Evolutionary conservation across 1,140 invertebrate genomes (phyloP).

Genomic region (Wiebesia pumilae): DNA sequence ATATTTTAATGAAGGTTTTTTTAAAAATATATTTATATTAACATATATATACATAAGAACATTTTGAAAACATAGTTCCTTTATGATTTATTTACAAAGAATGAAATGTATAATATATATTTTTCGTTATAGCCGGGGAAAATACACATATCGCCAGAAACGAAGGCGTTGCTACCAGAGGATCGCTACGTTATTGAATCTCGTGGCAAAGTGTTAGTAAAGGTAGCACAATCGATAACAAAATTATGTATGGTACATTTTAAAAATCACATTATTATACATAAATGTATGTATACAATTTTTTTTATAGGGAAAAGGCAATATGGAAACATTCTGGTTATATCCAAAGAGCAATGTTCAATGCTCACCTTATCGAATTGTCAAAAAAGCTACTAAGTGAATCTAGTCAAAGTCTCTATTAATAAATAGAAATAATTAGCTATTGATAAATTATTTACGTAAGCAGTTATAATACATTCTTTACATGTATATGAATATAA

Average conservation of each 20-base stretch:
- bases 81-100: not conserved
- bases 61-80: not conserved
- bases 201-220: conserved; percentile 83
- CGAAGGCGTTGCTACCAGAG: conserved; percentile 79
- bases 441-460: not conserved
- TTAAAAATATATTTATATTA: not conserved
- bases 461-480: not conserved
- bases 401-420: conserved; percentile 29
- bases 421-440: not conserved
- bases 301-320: conserved; percentile 85
- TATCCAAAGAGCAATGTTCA: conserved; percentile 71
- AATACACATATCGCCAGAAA: conserved; percentile 84
- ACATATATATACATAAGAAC: not conserved
- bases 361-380: not conserved
- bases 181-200: conserved; percentile 79
- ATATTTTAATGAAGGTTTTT: not conserved
- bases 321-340: conserved; percentile 91
- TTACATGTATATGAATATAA: not conserved
- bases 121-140: conserved; percentile 77
- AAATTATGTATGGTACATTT: not conserved
- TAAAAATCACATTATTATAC: not conserved
- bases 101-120: not conserved
- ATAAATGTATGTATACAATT: not conserved
- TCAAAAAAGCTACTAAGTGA: not conserved
- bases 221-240: conserved; percentile 77